phyloP scores from a whole-genome alignment of 1,140 invertebrate species.

The Manduca sexta region DNA sequence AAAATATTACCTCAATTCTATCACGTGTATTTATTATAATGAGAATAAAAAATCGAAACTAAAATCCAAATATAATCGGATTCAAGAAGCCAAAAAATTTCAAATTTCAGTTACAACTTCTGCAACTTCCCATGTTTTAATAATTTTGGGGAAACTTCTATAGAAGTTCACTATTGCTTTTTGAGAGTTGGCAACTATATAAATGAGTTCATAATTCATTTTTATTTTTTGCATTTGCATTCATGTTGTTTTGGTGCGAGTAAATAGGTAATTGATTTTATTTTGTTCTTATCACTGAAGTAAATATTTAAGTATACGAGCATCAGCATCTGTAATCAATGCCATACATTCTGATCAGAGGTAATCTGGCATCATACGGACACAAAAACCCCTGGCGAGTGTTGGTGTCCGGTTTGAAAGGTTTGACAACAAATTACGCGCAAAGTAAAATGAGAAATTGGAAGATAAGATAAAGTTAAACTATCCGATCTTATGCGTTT shows the following conservation, averaged over 20 bases:
- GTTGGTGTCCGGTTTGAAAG: constrained; percentile 87
- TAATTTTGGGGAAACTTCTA: too few relatives aligned
- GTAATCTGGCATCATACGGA: constrained; percentile 88
- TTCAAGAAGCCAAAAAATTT: too few relatives aligned
- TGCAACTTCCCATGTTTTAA: too few relatives aligned
- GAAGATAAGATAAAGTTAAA: constrained; percentile 1
- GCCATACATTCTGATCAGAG: constrained; percentile 91
- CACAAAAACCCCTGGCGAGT: constrained; percentile 89
- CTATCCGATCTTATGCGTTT: background rate
- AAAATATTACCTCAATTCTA: too few relatives aligned
- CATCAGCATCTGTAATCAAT: constrained; percentile 73
- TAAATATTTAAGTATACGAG: background rate
- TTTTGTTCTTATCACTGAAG: background rate
- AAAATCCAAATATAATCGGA: too few relatives aligned
- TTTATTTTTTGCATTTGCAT: background rate
- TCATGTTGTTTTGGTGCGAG: too few relatives aligned
- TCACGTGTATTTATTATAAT: too few relatives aligned
- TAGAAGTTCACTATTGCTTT: too few relatives aligned
- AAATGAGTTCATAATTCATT: background rate
- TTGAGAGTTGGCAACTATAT: too few relatives aligned
- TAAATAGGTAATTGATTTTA: too few relatives aligned
- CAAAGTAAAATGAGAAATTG: constrained; percentile 30
- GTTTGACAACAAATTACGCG: constrained; percentile 53
- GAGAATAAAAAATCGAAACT: too few relatives aligned
- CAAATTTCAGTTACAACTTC: too few relatives aligned